Conservation (phyloP, 2,888 invertebrate species). For the Ditylenchus weischeri region DNA sequence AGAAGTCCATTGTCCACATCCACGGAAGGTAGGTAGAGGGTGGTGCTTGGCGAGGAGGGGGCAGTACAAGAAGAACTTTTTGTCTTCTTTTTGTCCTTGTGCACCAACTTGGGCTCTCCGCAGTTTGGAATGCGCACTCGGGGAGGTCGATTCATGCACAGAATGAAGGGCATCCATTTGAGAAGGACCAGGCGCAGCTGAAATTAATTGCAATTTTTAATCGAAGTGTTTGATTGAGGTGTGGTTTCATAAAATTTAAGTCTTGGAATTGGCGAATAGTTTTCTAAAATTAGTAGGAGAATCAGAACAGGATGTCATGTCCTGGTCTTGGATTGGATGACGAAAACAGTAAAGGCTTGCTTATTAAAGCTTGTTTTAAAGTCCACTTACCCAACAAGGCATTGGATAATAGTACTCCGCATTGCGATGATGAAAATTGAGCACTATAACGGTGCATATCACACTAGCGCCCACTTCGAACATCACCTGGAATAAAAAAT, state of each 20-base stretch:
- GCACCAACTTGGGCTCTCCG: conserved; percentile 10
- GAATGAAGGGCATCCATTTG: conserved; percentile 47
- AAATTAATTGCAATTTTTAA: no score
- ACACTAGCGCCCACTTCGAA: conserved; percentile 56
- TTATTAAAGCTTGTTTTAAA: no score
- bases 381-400: conserved; percentile 42
- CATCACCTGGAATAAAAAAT: conserved; percentile 29
- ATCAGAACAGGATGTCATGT: no score
- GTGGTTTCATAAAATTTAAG: no score
- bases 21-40: conserved; percentile 26
- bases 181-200: conserved; percentile 47
- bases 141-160: conserved; percentile 51
- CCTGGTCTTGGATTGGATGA: no score
- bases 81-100: conserved; percentile 6
- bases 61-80: not conserved
- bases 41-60: no score
- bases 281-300: no score
- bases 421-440: conserved; percentile 66
- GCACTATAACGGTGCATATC: conserved; percentile 61
- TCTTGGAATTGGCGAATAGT: no score
- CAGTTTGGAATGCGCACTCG: conserved; percentile 32
- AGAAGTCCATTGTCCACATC: conserved; percentile 30
- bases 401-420: conserved; percentile 56
- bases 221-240: not conserved
- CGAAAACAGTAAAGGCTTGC: no score